Evolutionary conservation across 2,113 vertebrate genomes (phyloP).

Genomic region (Gadus chalcogrammus): DNA sequence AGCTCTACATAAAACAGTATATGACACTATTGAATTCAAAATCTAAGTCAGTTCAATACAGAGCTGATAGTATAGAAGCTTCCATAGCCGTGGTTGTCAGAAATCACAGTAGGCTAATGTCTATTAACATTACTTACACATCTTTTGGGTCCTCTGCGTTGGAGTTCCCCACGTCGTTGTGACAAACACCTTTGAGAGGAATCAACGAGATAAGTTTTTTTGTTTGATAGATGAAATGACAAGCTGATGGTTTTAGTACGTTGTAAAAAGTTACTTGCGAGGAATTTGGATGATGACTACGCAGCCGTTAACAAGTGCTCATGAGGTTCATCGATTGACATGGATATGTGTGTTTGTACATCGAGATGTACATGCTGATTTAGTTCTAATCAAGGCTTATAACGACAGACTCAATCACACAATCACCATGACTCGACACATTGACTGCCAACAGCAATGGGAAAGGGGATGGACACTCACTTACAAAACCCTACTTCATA

Average conservation of each 20-base stretch:
- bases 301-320: no score
- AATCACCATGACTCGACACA: not conserved
- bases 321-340: no score
- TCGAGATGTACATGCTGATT: not conserved
- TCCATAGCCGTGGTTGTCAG: no score
- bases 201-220: not conserved
- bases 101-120: no score
- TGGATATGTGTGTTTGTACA: no score
- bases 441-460: no score
- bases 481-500: not conserved
- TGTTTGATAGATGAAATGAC: not conserved
- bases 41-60: no score
- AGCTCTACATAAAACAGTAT: no score
- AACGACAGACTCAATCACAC: not conserved
- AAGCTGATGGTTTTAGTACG: not conserved
- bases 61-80: not conserved
- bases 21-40: no score
- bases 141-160: slow-evolving; percentile 56
- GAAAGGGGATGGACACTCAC: not conserved
- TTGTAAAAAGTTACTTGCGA: no score
- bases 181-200: slow-evolving; percentile 47
- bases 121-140: slow-evolving; percentile 56
- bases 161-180: slow-evolving; percentile 45
- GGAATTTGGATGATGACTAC: no score
- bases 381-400: not conserved